Percentiles rank a stretch among this genome's conserved stretches.
These are phyloP conservation scores for Ephydatia muelleri DNA, from an alignment of 37 sponge, comb jelly and placozoan species.

Conservation along the genomic window DNA sequence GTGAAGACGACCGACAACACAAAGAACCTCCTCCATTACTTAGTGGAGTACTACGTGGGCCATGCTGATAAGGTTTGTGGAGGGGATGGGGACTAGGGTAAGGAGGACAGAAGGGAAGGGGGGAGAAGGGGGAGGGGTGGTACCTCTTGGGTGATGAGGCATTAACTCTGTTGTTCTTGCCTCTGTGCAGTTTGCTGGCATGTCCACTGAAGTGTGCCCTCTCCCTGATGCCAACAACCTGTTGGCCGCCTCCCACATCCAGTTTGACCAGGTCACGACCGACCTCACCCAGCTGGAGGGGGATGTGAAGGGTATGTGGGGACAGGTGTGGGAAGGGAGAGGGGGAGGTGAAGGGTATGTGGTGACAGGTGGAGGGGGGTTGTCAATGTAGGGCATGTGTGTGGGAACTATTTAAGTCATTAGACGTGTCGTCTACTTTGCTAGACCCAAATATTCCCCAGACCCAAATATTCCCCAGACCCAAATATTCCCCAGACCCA, in stretches of 20 bases:
- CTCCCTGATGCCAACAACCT: constrained; percentile 38
- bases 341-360: not conserved
- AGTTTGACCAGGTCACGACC: constrained; percentile 26
- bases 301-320: not conserved
- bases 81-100: not conserved
- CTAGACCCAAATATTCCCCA: too few relatives aligned
- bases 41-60: constrained; percentile 18
- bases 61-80: constrained; percentile 7
- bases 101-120: not conserved
- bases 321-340: not conserved
- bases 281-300: constrained; percentile 5
- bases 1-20: constrained; percentile 27
- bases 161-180: not conserved
- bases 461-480: too few relatives aligned
- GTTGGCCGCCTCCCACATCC: constrained; percentile 12
- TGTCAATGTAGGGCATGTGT: not conserved
- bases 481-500: too few relatives aligned
- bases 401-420: not conserved
- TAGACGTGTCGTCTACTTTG: too few relatives aligned
- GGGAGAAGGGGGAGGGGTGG: not conserved
- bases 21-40: constrained; percentile 31
- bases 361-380: not conserved
- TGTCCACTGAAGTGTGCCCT: constrained; percentile 7
- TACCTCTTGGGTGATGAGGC: not conserved
- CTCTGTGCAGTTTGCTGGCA: constrained; percentile 14